These are phyloP conservation scores for Gonocerus acuteangulatus DNA, from an alignment of 2,888 invertebrate species.

Conservation along the genomic window DNA sequence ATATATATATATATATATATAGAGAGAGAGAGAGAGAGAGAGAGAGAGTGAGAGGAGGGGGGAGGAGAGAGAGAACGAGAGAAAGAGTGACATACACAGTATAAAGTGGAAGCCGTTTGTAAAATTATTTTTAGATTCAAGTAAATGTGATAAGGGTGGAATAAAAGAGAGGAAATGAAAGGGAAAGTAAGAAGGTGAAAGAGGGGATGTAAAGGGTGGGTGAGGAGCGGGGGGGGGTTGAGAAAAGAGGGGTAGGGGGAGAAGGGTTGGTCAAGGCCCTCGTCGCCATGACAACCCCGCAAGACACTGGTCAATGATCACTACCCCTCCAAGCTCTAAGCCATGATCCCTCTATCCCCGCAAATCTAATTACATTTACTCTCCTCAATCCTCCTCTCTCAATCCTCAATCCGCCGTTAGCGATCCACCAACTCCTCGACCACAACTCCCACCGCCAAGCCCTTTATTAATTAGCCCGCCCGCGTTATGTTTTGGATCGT, in stretches of 20 bases:
- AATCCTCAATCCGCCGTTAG: constrained; percentile 5
- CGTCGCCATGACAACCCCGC: constrained; percentile 33
- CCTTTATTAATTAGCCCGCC: no score
- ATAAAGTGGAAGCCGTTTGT: no score
- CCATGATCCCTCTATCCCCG: constrained; percentile 14
- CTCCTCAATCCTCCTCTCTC: constrained; percentile 4
- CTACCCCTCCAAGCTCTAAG: constrained; percentile 21
- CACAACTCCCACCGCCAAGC: background rate
- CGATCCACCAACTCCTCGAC: background rate
- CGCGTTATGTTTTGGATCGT: no score
- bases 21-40: no score
- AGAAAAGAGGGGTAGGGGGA: constrained; percentile 22
- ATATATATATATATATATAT: no score
- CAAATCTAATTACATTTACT: constrained; percentile 23
- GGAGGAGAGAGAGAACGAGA: no score
- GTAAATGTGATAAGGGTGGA: no score
- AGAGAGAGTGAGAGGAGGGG: no score
- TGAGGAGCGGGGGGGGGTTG: constrained; percentile 36
- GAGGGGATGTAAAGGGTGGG: constrained; percentile 34
- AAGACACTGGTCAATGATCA: constrained; percentile 35
- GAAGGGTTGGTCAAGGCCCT: constrained; percentile 34
- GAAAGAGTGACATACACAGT: no score
- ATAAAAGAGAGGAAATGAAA: constrained; percentile 28
- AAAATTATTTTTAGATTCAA: no score
- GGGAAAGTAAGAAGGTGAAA: constrained; percentile 39